A percentile compares a stretch with the other conserved stretches of the same genome.
Evolutionary conservation across 2,888 invertebrate species (phyloP).

Genomic region (Papilio demoleus): DNA sequence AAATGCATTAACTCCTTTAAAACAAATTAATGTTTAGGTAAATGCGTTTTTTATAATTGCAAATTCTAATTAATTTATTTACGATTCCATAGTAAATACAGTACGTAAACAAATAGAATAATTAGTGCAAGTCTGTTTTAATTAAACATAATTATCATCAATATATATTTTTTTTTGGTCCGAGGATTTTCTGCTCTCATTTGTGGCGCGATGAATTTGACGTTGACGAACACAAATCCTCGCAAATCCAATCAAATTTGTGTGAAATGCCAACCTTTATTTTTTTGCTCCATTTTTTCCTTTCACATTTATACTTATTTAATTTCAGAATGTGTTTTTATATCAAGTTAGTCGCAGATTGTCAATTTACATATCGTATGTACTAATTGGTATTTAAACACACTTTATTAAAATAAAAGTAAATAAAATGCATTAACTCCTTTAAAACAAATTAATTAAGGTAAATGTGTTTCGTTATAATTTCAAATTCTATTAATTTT

Average conservation of each 20-base stretch:
- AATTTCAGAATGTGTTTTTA: background rate
- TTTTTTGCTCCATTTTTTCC: conserved; percentile 6
- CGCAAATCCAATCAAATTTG: conserved; percentile 18
- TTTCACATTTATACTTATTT: conserved; percentile 2
- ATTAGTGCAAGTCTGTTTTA: no score
- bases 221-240: conserved; percentile 22
- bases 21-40: no score
- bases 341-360: background rate
- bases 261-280: conserved; percentile 11
- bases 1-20: no score
- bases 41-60: no score
- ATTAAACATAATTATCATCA: no score
- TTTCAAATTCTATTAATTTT: background rate
- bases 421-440: no score
- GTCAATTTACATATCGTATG: background rate
- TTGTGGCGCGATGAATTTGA: conserved; percentile 17
- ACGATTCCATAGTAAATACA: no score
- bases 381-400: no score
- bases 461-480: background rate
- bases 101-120: no score
- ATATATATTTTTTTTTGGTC: conserved; percentile 3
- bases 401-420: no score
- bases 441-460: no score
- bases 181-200: conserved; percentile 12
- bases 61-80: no score